phyloP scores from a whole-genome alignment of 2,113 vertebrate species.

The Platysteira castanea region DNA sequence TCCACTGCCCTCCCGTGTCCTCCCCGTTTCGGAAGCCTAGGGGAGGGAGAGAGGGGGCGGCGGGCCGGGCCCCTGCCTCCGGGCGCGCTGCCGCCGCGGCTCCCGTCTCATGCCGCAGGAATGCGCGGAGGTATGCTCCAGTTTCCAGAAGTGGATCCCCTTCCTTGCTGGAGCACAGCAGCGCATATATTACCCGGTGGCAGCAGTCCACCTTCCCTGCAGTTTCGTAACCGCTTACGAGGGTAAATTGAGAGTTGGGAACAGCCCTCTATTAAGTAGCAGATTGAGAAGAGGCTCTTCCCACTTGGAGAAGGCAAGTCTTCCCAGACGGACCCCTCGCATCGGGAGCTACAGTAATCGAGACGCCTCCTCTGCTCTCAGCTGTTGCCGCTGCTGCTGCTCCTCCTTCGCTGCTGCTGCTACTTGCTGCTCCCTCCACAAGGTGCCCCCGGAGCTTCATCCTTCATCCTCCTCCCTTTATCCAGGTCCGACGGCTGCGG shows the following conservation, averaged over 20 bases:
- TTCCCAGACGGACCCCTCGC: constrained; percentile 68
- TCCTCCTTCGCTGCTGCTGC: not conserved
- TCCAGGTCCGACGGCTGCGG: not conserved
- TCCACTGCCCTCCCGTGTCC: not conserved
- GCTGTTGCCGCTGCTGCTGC: not conserved
- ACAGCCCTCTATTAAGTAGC: constrained; percentile 95
- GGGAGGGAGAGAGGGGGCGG: not conserved
- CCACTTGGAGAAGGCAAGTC: constrained; percentile 83
- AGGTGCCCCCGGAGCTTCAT: constrained; percentile 44
- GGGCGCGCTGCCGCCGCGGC: constrained; percentile 62
- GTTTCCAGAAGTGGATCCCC: constrained; percentile 82
- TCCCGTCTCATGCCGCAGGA: constrained; percentile 85
- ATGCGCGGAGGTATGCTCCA: constrained; percentile 80
- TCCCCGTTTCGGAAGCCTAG: constrained; percentile 7
- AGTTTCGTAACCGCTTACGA: constrained; percentile 85
- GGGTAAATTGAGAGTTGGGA: constrained; percentile 84
- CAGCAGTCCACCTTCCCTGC: constrained; percentile 79
- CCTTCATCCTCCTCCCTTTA: not conserved
- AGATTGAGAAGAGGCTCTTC: constrained; percentile 78
- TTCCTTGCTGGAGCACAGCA: constrained; percentile 70
- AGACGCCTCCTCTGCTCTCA: not conserved
- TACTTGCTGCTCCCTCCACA: constrained; percentile 33
- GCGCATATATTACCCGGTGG: constrained; percentile 79
- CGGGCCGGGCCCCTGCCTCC: constrained; percentile 3
- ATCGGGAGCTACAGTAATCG: constrained; percentile 27